Evolutionary conservation across 2,113 vertebrate genomes (phyloP).

Genomic region (Nyctereutes procyonoides): DNA sequence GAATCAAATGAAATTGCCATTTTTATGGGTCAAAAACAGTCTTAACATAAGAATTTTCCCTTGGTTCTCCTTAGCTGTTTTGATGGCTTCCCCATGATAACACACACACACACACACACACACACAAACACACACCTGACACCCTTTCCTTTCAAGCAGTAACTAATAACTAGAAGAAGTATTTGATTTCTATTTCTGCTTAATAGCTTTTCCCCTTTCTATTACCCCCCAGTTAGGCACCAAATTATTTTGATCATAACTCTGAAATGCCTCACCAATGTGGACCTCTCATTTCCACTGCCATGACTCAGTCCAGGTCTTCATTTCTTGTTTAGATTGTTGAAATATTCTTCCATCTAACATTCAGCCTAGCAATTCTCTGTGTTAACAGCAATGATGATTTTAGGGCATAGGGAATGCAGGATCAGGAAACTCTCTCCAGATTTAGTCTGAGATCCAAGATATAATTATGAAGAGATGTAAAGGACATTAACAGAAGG

Average conservation of each 20-base stretch:
- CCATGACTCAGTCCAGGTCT: not conserved
- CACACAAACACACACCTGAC: not conserved
- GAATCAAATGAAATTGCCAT: not conserved
- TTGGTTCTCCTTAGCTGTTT: slow-evolving; percentile 10
- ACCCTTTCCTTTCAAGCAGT: not conserved
- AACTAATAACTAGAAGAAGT: not conserved
- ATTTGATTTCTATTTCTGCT: not conserved
- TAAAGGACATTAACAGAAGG: not conserved
- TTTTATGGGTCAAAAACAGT: slow-evolving; percentile 35
- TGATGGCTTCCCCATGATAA: not conserved
- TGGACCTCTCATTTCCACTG: not conserved
- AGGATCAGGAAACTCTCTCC: not conserved
- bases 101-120: not conserved
- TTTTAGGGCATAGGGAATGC: not conserved
- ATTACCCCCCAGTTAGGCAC: not conserved
- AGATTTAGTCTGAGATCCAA: not conserved
- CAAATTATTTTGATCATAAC: not conserved
- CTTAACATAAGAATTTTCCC: not conserved
- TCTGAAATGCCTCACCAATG: not conserved
- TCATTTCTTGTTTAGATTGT: not conserved
- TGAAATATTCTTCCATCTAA: not conserved
- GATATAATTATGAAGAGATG: not conserved
- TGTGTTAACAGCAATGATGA: too few relatives aligned
- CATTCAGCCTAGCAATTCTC: not conserved
- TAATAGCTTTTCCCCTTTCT: not conserved